Evolutionary conservation across 2,797 vertebrate genomes (phyloP), one percentile per base, ranked within the genome.

Genomic region (Muscicapa comitata): DNA sequence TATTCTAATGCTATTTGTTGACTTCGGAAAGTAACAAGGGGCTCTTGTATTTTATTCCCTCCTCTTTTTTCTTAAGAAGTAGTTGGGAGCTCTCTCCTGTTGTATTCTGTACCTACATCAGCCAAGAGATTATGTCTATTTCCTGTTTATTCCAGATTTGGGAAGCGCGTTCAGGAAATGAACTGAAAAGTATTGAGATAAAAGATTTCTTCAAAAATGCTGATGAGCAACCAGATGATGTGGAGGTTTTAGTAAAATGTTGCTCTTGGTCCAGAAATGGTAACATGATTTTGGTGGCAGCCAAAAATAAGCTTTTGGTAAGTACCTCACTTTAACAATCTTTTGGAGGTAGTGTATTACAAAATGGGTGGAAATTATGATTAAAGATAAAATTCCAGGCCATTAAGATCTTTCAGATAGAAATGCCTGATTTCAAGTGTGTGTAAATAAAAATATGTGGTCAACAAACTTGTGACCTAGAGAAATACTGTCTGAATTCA

Each of bases 231-330:
- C 48, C 93, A 43, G 98, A 99, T 47, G 98, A 98, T 48, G 82
- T 94, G 11, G 98, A 98, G 5, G 98, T 99, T 62, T 95, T 98
- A 12, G 98, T 99, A 81, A 99, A 99, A 80, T 99, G 99, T 95
- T 99, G 99, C 95, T 98, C 98, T 13, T 99, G 99, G 99, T 99
- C 98, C 6, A 95, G 98, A 13, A 98, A 99, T 37, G 97, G 99
- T 78, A 93, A 97, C 43, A 94, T 72, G n/a, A 90, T 99, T 93
- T 97, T 99, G 80, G 98, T 98, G 80, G 99, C 98, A 12, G 98
- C 98, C 61, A 99, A 98, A 94, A 99, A 98, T 43, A 98, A 97
- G 8, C 98, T 98, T 79, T 98, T 99, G 97, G 99, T 99, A 98
- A 99, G 99, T 97, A 80, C 24, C 17, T 82, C 19, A 23, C 24